Evolutionary conservation across 2,113 vertebrate species (phyloP).

Genomic region (Pteruthius melanotis): DNA sequence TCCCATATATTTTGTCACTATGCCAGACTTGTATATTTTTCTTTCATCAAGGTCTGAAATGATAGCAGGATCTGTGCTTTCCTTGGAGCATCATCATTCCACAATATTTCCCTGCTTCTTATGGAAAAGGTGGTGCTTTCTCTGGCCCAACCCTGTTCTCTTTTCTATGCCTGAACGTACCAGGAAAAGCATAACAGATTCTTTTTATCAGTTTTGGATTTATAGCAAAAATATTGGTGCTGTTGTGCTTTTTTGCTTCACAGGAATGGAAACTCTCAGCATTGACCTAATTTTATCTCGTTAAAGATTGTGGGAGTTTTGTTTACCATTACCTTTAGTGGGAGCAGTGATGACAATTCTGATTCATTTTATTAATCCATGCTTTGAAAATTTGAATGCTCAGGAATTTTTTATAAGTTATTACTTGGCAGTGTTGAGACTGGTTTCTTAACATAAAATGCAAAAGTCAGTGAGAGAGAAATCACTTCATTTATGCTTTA

Average conservation of each 20-base stretch:
- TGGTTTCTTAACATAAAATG: not conserved
- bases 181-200: not conserved
- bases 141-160: not conserved
- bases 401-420: not conserved
- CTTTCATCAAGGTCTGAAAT: not conserved
- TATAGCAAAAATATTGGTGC: not conserved
- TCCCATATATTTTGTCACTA: not conserved
- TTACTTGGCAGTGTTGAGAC: not conserved
- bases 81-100: not conserved
- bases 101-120: accelerated
- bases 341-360: not conserved
- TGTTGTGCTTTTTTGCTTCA: not conserved
- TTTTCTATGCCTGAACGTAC: not conserved
- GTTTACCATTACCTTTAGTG: not conserved
- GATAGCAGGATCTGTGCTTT: not conserved
- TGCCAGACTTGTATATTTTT: not conserved
- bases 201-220: not conserved
- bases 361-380: not conserved
- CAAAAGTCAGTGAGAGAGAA: not conserved
- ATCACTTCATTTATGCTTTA: not conserved
- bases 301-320: not conserved
- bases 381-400: not conserved
- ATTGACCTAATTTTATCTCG: not conserved
- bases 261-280: not conserved
- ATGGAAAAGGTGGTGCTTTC: not conserved